Evolutionary conservation across 2,888 invertebrate genomes (phyloP).

Genomic region (Aphelenchoides bicaudatus): DNA sequence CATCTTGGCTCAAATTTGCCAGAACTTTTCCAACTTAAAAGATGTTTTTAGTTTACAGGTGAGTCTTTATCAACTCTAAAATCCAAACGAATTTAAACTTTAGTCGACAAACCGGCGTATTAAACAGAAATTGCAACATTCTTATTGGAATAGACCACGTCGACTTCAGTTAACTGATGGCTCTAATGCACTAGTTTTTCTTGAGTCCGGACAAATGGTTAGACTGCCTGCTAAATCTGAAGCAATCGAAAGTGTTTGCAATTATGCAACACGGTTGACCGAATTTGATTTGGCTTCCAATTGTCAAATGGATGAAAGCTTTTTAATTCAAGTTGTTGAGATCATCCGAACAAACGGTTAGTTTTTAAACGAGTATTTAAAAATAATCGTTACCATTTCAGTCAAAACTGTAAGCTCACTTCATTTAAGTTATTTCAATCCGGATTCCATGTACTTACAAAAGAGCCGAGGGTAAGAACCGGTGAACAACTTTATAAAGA

Average conservation of each 20-base stretch:
- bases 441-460: not conserved
- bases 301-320: not conserved
- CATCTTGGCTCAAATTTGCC: constrained; percentile 11
- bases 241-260: not conserved
- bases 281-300: constrained; percentile 19
- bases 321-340: not conserved
- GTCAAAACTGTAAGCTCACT: not conserved
- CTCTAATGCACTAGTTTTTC: constrained; percentile 3
- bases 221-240: not conserved
- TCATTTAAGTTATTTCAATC: constrained; percentile 3
- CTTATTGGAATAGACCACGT: constrained; percentile 12
- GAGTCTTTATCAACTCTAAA: not conserved
- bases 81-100: not conserved
- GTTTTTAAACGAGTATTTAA: not conserved
- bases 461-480: too few relatives aligned
- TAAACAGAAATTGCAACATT: not conserved
- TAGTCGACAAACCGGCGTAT: constrained; percentile 11
- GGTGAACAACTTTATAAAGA: too few relatives aligned
- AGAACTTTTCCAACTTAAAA: not conserved
- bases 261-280: not conserved
- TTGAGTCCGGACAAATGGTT: constrained; percentile 13
- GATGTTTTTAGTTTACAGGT: constrained; percentile 13
- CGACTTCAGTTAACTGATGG: constrained; percentile 3
- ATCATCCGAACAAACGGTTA: constrained; percentile 6
- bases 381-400: not conserved